phyloP scores from a whole-genome alignment of 2,113 vertebrate genomes.

The Trogon surrucura region DNA sequence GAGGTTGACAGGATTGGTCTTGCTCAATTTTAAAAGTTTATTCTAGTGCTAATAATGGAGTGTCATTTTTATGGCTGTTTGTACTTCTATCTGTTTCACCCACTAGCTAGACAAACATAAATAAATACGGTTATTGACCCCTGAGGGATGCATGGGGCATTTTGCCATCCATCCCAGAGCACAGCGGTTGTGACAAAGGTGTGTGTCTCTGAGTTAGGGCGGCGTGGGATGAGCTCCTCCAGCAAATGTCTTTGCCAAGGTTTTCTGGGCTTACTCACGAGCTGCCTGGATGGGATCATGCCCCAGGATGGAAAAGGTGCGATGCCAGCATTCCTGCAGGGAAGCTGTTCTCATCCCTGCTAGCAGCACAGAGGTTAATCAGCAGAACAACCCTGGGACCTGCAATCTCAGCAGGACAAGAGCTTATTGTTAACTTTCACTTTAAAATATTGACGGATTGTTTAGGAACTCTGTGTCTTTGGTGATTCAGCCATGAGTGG shows the following conservation, averaged over 20 bases:
- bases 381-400: not conserved
- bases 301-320: not conserved
- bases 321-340: not conserved
- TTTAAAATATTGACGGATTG: conserved; percentile 41
- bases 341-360: not conserved
- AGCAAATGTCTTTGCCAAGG: not conserved
- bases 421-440: not conserved
- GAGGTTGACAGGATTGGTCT: not conserved
- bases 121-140: not conserved
- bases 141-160: not conserved
- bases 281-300: not conserved
- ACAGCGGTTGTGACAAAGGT: not conserved
- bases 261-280: not conserved
- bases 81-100: not conserved
- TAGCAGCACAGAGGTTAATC: not conserved
- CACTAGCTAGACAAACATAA: not conserved
- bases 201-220: not conserved
- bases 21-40: not conserved
- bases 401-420: not conserved
- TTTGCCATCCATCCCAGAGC: not conserved
- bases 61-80: not conserved
- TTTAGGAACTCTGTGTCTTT: not conserved
- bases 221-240: rapidly evolving
- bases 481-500: not conserved
- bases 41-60: not conserved